Evolutionary conservation across 2,797 vertebrate genomes (phyloP), one percentile per base, ranked within the genome.

Genomic region (Erethizon dorsatum): DNA sequence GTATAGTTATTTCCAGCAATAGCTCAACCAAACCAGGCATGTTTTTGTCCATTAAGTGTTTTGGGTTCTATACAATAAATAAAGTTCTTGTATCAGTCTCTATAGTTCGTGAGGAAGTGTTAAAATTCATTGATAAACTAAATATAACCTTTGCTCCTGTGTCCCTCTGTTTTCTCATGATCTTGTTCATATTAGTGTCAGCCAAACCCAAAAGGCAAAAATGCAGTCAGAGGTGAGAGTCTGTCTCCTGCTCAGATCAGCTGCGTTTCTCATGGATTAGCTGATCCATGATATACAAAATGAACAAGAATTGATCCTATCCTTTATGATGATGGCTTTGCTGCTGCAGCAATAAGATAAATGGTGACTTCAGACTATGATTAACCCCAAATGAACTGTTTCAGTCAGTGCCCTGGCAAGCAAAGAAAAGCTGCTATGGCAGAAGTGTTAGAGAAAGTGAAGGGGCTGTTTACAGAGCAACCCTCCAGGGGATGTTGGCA

Each of bases 271-370:
- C 88, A 33, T 75, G 85, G 95, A 96, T 97, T 97, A 97, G 73
- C 4, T 24, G 95, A 94, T 97, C 93, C 73, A 18, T 77, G 78
- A 95, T 85, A 96, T 95, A 95, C 47, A 89, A 97, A 97, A 95
- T 89, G 97, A 97, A 79, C 85, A 92, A 61, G 94, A 97, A 97
- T 97, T 91, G 90, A 97, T 95, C 88, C 82, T 90, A 61, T 97
- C 79, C 63, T 95, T 96, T 97, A 78, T 94, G 94, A 77, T 83
- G 93, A 97, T 96, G 88, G 61, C 90, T 97, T 86, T 97, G 90
- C 95, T 87, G 71, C 94, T 56, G 63, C 83, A 97, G 92, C 92
- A 96, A 95, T 88, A 95, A 96, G 95, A 95, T 92, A 97, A 97
- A 97, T 91, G 91, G 79, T 94, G 85, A 95, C 86, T 97, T 95